Conservation (phyloP, 2,888 invertebrate genomes). For the Acrobasis repandana region DNA sequence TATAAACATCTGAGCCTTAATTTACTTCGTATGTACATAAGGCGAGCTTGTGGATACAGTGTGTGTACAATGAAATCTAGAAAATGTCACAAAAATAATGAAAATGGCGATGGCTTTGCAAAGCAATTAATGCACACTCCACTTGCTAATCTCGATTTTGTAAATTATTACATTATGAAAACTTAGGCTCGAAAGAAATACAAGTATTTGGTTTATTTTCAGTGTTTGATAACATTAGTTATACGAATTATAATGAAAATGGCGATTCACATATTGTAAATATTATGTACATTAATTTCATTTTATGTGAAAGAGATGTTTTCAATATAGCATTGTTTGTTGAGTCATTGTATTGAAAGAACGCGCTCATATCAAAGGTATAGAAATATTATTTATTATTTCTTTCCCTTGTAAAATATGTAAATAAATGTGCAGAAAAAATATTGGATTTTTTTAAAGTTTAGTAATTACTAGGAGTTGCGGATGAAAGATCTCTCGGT, state of each 20-base stretch:
- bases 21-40: conserved; percentile 1
- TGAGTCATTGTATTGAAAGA: conserved; percentile 60
- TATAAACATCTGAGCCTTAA: not conserved
- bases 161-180: conserved; percentile 3
- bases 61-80: not conserved
- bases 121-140: conserved; percentile 8
- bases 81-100: conserved; percentile 20
- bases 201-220: conserved; percentile 14
- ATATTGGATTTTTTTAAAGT: conserved; percentile 38
- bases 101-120: conserved; percentile 7
- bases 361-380: conserved; percentile 79
- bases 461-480: conserved; percentile 62
- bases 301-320: conserved; percentile 44
- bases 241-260: conserved; percentile 24
- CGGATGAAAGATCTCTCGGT: conserved; percentile 57
- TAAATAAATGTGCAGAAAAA: conserved; percentile 71
- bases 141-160: conserved; percentile 7
- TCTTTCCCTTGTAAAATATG: conserved; percentile 78
- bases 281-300: conserved; percentile 56
- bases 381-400: conserved; percentile 73
- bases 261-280: conserved; percentile 51
- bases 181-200: conserved; percentile 1
- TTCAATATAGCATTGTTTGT: conserved; percentile 46
- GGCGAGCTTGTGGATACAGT: conserved; percentile 7
- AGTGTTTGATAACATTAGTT: conserved; percentile 31